Percentiles rank a stretch among this genome's conserved stretches.
Conservation (phyloP, 2,113 vertebrate species). For the Pelecanoides urinatrix region DNA sequence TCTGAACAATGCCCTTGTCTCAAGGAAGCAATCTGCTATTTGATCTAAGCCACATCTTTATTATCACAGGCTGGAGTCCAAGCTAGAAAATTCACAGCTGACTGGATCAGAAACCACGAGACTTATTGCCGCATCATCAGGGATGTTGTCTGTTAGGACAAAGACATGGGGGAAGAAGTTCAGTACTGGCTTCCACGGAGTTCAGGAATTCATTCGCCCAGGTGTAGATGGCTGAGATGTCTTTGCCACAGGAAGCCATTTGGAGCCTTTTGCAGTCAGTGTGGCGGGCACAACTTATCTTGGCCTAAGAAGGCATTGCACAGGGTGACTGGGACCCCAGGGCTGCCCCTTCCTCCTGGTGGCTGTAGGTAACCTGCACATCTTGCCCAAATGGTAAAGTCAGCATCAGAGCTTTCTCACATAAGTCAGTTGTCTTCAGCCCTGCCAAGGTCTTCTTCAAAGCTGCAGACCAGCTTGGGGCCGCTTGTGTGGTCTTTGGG, state of each 20-base stretch:
- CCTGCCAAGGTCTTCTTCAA: background rate
- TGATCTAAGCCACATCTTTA: background rate
- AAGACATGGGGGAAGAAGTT: background rate
- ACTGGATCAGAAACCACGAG: background rate
- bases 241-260: background rate
- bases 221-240: background rate
- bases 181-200: background rate
- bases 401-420: background rate
- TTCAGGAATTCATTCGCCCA: background rate
- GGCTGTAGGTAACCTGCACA: background rate
- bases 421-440: background rate
- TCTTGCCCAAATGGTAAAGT: background rate
- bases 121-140: background rate
- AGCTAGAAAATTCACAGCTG: background rate
- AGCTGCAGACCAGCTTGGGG: background rate
- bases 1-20: background rate
- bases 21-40: background rate
- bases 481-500: background rate
- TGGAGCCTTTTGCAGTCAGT: background rate
- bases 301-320: background rate
- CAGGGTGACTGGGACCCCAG: background rate
- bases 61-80: background rate
- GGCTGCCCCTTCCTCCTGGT: background rate
- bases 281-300: background rate
- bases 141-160: background rate